Evolutionary conservation across 1,140 invertebrate genomes (phyloP).

Genomic region (Drosophila kepulauana): DNA sequence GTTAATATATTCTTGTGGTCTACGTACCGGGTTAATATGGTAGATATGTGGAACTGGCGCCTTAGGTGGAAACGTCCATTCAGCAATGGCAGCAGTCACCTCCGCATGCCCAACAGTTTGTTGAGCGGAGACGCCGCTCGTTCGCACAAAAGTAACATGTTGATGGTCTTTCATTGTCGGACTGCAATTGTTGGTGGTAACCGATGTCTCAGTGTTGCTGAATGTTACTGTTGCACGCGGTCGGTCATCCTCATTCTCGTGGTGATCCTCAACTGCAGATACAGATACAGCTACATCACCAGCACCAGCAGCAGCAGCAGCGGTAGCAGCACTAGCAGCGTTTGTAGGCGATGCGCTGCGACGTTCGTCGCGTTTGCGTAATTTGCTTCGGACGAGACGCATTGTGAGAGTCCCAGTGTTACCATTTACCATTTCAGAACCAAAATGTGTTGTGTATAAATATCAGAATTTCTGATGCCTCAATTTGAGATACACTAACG

Average conservation of each 20-base stretch:
- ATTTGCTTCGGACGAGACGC: slow-evolving; percentile 94
- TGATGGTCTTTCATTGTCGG: slow-evolving; percentile 52
- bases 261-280: slow-evolving; percentile 87
- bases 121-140: slow-evolving; percentile 44
- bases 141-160: slow-evolving; percentile 66
- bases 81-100: slow-evolving; percentile 44
- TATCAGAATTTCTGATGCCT: slow-evolving; percentile 1
- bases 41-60: slow-evolving; percentile 89
- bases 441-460: slow-evolving; percentile 20
- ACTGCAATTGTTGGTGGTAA: slow-evolving; percentile 33
- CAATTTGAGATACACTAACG: slow-evolving; percentile 7
- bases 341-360: slow-evolving; percentile 86
- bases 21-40: slow-evolving; percentile 90
- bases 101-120: slow-evolving; percentile 40
- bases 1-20: background rate
- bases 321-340: slow-evolving; percentile 82
- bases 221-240: background rate
- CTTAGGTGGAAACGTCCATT: slow-evolving; percentile 92
- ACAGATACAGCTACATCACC: too few relatives aligned
- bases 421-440: slow-evolving; percentile 88
- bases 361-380: slow-evolving; percentile 92
- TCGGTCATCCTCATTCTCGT: slow-evolving; percentile 2
- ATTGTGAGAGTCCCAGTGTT: slow-evolving; percentile 92
- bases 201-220: slow-evolving; percentile 25
- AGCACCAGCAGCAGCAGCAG: too few relatives aligned